Evolutionary conservation across 2,888 invertebrate genomes (phyloP).

Genomic region (Drosophila pseudotalamancana): DNA sequence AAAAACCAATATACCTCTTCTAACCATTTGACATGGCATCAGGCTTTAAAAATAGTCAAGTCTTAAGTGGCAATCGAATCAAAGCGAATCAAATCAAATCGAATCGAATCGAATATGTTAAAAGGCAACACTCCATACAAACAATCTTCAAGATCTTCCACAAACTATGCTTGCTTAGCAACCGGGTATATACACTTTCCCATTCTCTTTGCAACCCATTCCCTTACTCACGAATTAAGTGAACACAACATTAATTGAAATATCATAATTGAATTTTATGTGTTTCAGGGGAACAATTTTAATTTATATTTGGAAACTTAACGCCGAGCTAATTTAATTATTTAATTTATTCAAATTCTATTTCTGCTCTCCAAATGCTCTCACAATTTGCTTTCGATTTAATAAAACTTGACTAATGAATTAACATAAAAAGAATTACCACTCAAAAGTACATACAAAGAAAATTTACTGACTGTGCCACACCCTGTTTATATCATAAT

Average conservation of each 20-base stretch:
- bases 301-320: constrained; percentile 14
- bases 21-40: no score
- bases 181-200: not conserved
- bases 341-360: not conserved
- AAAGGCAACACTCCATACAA: constrained; percentile 39
- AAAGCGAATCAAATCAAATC: constrained; percentile 8
- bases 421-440: constrained; percentile 17
- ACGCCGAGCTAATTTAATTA: constrained; percentile 10
- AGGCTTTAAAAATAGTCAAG: no score
- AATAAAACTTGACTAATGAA: not conserved
- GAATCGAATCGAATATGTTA: constrained; percentile 36
- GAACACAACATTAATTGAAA: not conserved
- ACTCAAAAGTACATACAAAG: constrained; percentile 4
- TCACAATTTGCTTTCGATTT: constrained; percentile 5
- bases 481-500: not conserved
- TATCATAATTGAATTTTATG: constrained; percentile 16
- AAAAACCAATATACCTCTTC: no score
- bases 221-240: not conserved
- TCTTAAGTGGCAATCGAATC: constrained; percentile 49
- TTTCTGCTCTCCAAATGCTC: not conserved
- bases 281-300: constrained; percentile 13
- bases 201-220: not conserved
- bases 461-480: not conserved
- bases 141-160: constrained; percentile 41
- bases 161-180: not conserved